These are phyloP conservation scores for Agrypnia vestita DNA, from an alignment of 1,140 invertebrate species.

Conservation along the genomic window DNA sequence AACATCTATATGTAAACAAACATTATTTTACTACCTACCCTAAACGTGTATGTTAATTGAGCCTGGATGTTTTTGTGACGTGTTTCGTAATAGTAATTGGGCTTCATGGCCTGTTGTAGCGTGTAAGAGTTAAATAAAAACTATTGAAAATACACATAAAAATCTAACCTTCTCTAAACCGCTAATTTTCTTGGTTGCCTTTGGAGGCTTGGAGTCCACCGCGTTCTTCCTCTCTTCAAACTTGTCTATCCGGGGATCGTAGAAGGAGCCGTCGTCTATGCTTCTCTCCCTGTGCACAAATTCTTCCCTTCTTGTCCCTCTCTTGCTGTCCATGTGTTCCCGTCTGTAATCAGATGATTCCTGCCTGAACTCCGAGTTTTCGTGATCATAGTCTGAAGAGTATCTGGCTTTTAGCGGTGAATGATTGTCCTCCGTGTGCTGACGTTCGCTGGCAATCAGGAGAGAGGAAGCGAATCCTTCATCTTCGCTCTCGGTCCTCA, in stretches of 20 bases:
- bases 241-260: conserved; percentile 76
- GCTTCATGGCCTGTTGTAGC: no score
- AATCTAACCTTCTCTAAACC: conserved; percentile 77
- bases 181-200: conserved; percentile 76
- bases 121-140: no score
- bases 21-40: no score
- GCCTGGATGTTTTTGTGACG: no score
- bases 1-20: no score
- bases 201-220: conserved; percentile 74
- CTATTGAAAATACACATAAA: no score
- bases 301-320: conserved; percentile 65
- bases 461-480: conserved; percentile 78
- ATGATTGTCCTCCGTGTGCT: conserved; percentile 77
- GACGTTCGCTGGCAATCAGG: conserved; percentile 78
- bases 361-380: conserved; percentile 30
- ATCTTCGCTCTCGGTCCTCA: conserved; percentile 75
- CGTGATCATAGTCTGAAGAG: conserved; percentile 55
- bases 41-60: no score
- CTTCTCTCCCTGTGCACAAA: conserved; percentile 77
- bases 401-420: conserved; percentile 39
- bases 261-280: conserved; percentile 77
- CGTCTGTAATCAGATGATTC: neutral
- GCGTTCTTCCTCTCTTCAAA: conserved; percentile 66
- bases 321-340: conserved; percentile 55
- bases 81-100: no score